Base-by-base conservation (phyloP, 2,113 vertebrate species). In the Sylvia atricapilla region DNA sequence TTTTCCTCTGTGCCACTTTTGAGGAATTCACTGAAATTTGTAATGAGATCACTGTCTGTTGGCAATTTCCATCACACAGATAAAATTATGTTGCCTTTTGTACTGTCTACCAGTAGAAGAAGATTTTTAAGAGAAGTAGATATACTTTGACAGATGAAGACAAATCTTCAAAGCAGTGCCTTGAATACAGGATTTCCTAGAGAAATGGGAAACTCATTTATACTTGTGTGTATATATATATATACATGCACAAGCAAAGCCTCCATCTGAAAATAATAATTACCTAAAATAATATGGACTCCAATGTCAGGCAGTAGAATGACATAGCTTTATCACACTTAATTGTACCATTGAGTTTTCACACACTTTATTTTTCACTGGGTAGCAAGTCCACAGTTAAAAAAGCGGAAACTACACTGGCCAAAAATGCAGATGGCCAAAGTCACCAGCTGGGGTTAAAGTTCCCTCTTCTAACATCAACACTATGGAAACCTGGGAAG, bases 1-100 rank as follows among this genome's bases (percentile, higher is more conserved):
- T 95, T 92, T 80, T 58, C 43, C 93, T 88, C 81, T 59, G 21
- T 4, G 13, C n/a, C 63, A 87, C 82, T 84, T 83, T 27, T 74
- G 74, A 95, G 67, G 43, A 96, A 89, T 79, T 81, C 35, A 87
- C 28, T 93, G 86, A 89, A 83, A 93, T 68, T 78, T 84, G 6
- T 74, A 94, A 82, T 79, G 87, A 87, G 33, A 95, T 79, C 72
- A 67, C 35, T 73, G 77, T 74, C 79, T 75, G n/a, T n/a, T 94
- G 72, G 59, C 72, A 94, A 67, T 35, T 84, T 84, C 35, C 58
- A 75, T 33, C 70, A 80, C 67, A 78, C 44, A 76, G n/a, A 82
- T 11, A 73, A 69, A 94, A 87, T 55, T 59, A 86, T 37, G 87
- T 30, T 90, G 46, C 27, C 37, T 86, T 62, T 83, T 76, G 49